Base-by-base conservation (phyloP, 2,888 invertebrate genomes). In the Silvanus unidentatus region DNA sequence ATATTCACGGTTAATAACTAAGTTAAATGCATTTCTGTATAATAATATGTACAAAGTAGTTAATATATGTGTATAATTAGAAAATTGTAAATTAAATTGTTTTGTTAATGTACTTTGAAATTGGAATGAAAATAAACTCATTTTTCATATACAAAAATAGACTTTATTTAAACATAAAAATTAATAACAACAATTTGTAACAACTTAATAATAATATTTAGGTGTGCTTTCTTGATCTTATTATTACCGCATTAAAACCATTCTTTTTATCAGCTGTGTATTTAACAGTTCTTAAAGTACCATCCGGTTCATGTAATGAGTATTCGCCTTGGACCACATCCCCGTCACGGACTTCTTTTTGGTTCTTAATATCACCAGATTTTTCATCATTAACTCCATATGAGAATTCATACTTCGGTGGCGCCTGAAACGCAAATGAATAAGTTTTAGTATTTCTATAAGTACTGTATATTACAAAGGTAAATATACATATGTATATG, bases 231-330 rank as follows among this genome's bases (percentile, higher is more conserved):
- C 81, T 82, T 30, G 60, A 53, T 46, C 59, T 60, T 47, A 64
- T 59, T 1, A 68, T 66, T 2, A 64, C 60, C 38, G 67, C 68
- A 45, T 66, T 66, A 59, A 67, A 78, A 72, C 79, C 78, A 50
- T 73, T 75, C 51, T 74, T 72, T 48, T 77, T 75, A 63, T 79
- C 78, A 49, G 79, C 78, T 47, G 76, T 68, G 62, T 80, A 80
- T 53, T 75, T 71, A 41, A 79, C 79, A 57, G 71, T 77, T 57
- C 79, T 71, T 47, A 76, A 60, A 34, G 78, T 76, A 50, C 78
- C 77, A 55, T 78, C 78, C 34, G 77, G 73, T 60, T 78, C 77
- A 30, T 78, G 71, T 45, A 78, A 71, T 55, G 78, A 76, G 68
- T 79, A 79, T 52, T 75, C 74, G 4, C 79, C 79, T 35, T 71